phyloP scores from a whole-genome alignment of 1,140 invertebrate genomes.

The Zaprionus taronus region DNA sequence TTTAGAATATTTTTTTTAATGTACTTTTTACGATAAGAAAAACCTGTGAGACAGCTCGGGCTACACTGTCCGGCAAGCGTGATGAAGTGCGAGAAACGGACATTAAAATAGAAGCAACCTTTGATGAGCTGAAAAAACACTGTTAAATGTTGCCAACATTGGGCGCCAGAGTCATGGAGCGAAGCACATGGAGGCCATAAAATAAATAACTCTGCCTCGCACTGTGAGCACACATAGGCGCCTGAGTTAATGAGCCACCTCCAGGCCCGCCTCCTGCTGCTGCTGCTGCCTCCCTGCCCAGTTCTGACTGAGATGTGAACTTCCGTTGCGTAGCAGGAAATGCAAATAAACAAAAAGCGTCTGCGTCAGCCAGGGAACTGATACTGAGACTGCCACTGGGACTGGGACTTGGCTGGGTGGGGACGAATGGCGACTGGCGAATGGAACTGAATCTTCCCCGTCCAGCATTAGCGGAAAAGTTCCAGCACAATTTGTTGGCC shows the following conservation, averaged over 20 bases:
- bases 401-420: background rate
- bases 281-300: background rate
- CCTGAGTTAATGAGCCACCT: slow-evolving; percentile 32
- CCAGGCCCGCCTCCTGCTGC: background rate
- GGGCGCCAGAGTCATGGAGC: slow-evolving; percentile 7
- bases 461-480: slow-evolving; percentile 5
- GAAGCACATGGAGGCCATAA: slow-evolving; percentile 34
- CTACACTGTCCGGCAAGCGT: background rate
- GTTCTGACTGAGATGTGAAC: slow-evolving; percentile 61
- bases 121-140: slow-evolving; percentile 28
- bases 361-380: slow-evolving; percentile 24
- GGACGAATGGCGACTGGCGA: background rate
- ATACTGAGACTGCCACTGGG: background rate
- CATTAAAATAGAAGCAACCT: slow-evolving; percentile 18
- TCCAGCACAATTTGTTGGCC: slow-evolving; percentile 37
- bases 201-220: slow-evolving; percentile 44
- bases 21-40: slow-evolving; percentile 28
- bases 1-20: slow-evolving; percentile 30
- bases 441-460: background rate
- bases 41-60: slow-evolving; percentile 1
- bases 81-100: background rate
- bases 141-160: background rate
- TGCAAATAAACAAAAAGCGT: slow-evolving; percentile 74
- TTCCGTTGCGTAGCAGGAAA: slow-evolving; percentile 74
- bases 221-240: slow-evolving; percentile 9